Conservation (phyloP, 92 coral and sea anemone genomes). For the Epizoanthus scotinus region DNA sequence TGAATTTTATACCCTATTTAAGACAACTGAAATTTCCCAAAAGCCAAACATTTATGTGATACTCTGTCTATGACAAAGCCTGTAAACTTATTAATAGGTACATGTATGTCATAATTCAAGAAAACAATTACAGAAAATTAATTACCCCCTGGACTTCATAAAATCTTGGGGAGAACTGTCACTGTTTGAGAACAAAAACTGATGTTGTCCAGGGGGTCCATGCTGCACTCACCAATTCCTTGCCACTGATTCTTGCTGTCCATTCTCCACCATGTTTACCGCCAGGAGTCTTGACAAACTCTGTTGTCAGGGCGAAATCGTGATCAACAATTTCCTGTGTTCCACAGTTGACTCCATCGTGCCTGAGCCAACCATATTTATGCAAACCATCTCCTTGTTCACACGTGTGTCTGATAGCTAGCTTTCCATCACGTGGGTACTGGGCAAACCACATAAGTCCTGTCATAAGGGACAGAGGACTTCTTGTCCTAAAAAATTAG, state of each 20-base stretch:
- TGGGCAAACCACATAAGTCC: conserved; percentile 99
- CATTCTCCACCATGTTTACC: conserved; percentile 98
- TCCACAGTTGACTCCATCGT: conserved; percentile 94
- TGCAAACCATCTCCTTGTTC: conserved; percentile 87
- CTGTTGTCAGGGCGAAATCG: conserved; percentile 82
- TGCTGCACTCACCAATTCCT: conserved; percentile 61
- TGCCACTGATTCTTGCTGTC: conserved; percentile 90
- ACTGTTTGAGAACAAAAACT: background rate
- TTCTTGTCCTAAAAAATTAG: conserved; percentile 70
- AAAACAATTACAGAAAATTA: too few species aligned
- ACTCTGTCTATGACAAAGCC: too few species aligned
- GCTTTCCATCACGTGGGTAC: conserved; percentile 78
- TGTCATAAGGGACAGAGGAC: conserved; percentile 86
- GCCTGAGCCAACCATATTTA: conserved; percentile 96
- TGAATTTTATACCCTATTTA: too few species aligned
- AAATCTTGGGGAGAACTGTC: too few species aligned
- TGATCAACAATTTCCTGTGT: conserved; percentile 86
- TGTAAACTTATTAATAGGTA: too few species aligned
- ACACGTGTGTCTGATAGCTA: conserved; percentile 91
- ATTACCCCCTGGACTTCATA: too few species aligned
- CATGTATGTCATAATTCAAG: too few species aligned
- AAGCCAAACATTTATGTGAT: too few species aligned
- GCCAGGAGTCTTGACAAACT: conserved; percentile 79
- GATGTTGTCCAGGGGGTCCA: background rate
- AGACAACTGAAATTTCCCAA: too few species aligned